These are phyloP conservation scores for Diorhabda elongata DNA, from an alignment of 1,140 invertebrate genomes.

Conservation along the genomic window DNA sequence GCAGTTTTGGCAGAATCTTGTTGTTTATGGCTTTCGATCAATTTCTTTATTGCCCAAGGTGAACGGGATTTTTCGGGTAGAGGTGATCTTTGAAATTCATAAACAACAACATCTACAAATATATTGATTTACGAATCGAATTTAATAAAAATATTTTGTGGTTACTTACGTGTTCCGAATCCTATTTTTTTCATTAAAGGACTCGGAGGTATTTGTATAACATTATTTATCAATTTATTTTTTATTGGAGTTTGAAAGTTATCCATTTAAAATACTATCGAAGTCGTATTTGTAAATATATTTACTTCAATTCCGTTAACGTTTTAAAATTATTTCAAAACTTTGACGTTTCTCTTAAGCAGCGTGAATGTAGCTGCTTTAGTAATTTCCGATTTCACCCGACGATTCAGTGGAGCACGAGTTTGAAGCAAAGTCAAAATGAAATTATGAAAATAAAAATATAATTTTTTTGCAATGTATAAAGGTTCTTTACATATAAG, in stretches of 20 bases:
- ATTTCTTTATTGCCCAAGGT: conserved; percentile 79
- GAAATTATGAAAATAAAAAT: too few species aligned
- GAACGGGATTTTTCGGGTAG: conserved; percentile 60
- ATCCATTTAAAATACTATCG: background rate
- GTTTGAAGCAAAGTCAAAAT: too few species aligned
- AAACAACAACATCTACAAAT: conserved; percentile 67
- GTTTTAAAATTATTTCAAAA: too few species aligned
- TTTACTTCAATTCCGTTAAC: too few species aligned
- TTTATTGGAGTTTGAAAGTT: conserved; percentile 14
- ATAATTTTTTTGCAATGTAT: too few species aligned
- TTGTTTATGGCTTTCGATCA: conserved; percentile 49
- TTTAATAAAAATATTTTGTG: conserved; percentile 13
- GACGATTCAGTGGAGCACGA: too few species aligned
- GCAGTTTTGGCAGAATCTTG: conserved; percentile 45
- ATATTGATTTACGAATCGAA: conserved; percentile 5
- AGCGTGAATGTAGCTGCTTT: too few species aligned
- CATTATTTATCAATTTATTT: background rate
- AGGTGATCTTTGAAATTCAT: conserved; percentile 68
- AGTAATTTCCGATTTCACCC: too few species aligned
- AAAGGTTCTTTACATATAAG: too few species aligned
- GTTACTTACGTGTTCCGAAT: conserved; percentile 65
- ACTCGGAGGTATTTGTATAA: conserved; percentile 56
- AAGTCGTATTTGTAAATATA: too few species aligned
- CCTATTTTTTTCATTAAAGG: conserved; percentile 66
- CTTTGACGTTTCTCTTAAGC: too few species aligned